Conservation (phyloP, 2,113 vertebrate genomes). For the Elephas maximus region DNA sequence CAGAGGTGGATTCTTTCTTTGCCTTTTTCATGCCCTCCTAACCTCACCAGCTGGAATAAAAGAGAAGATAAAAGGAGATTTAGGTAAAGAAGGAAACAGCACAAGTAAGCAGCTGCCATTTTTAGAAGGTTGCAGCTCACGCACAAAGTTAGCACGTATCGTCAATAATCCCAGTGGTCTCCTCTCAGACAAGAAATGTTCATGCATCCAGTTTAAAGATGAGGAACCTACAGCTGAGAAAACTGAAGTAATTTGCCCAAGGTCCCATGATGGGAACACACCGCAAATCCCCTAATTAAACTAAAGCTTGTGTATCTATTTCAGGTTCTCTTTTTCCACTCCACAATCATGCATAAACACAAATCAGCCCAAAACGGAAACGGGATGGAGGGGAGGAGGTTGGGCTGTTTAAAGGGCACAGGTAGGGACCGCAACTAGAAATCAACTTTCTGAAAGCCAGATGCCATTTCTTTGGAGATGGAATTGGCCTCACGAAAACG, state of each 20-base stretch:
- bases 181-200: background rate
- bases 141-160: fast-evolving
- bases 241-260: background rate
- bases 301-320: background rate
- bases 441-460: background rate
- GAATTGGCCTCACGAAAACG: constrained; percentile 19
- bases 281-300: fast-evolving
- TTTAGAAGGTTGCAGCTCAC: background rate
- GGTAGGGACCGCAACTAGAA: background rate
- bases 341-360: fast-evolving
- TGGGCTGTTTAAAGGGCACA: background rate
- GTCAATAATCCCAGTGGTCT: fast-evolving
- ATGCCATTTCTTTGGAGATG: constrained; percentile 8
- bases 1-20: fast-evolving
- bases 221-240: background rate
- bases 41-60: background rate
- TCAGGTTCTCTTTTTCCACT: background rate
- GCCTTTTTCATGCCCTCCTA: background rate
- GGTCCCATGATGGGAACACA: too few relatives aligned
- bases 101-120: background rate
- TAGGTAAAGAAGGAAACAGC: background rate
- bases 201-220: background rate
- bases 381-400: background rate
- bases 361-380: background rate
- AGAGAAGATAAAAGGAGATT: background rate